phyloP scores from a whole-genome alignment of 2,888 invertebrate species.

The Furcula furcula region DNA sequence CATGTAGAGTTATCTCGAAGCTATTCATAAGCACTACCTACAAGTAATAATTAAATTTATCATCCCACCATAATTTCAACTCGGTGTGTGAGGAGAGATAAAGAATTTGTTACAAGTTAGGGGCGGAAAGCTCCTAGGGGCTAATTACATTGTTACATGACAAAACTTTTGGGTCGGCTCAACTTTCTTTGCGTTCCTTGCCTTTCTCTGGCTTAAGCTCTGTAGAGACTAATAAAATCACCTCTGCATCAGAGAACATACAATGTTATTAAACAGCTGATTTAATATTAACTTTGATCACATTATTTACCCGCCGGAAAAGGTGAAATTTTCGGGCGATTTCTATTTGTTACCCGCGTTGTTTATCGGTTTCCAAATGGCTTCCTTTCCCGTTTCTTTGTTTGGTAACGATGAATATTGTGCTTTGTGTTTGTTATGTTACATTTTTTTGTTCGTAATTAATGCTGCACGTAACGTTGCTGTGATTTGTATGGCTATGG shows the following conservation, averaged over 20 bases:
- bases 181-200: slow-evolving; percentile 72
- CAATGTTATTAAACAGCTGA: slow-evolving; percentile 47
- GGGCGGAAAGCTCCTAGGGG: slow-evolving; percentile 59
- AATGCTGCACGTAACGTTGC: slow-evolving; percentile 6
- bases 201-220: slow-evolving; percentile 55
- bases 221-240: slow-evolving; percentile 63
- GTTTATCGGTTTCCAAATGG: slow-evolving; percentile 25
- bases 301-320: slow-evolving; percentile 27
- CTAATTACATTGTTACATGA: slow-evolving; percentile 78
- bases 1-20: not conserved
- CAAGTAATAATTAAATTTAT: slow-evolving; percentile 31
- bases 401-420: slow-evolving; percentile 12
- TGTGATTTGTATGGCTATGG: not conserved
- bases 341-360: slow-evolving; percentile 17
- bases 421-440: slow-evolving; percentile 18
- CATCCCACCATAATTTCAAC: slow-evolving; percentile 47
- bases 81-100: slow-evolving; percentile 65
- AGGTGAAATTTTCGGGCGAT: slow-evolving; percentile 16
- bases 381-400: slow-evolving; percentile 10
- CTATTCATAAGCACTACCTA: slow-evolving; percentile 14
- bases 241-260: slow-evolving; percentile 59
- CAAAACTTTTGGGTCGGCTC: slow-evolving; percentile 72
- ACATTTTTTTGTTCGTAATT: slow-evolving; percentile 16
- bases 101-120: slow-evolving; percentile 70
- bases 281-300: slow-evolving; percentile 33